Evolutionary conservation across 1,140 invertebrate genomes (phyloP), one percentile per base, ranked within the genome.

Genomic region (Neodiprion fabricii): DNA sequence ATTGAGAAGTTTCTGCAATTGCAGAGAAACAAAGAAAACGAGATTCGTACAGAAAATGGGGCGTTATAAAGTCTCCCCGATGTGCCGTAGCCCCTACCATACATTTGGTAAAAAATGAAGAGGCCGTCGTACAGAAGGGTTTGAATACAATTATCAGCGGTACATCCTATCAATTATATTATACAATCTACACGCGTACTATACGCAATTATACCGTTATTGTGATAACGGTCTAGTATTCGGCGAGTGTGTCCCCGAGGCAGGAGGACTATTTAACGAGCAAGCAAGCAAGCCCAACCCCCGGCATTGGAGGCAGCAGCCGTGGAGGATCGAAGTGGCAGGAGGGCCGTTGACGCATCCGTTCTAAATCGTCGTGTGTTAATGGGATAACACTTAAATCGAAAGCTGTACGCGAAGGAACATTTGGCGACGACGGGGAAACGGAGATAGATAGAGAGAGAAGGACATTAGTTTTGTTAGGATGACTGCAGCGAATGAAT

Each of bases 321-420:
- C n/a, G 11, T 17, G n/a, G 53, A 61, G 53, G 53, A 17, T 61
- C 9, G 53, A 61, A 61, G n/a, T 61, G 53, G n/a, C n/a, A 1
- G 9, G 11, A 5, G 53, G 11, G 11, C 53, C 53, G 11, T 61
- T 17, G 53, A 61, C 53, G 53, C 53, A 61, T 61, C 53, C 53
- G 11, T 61, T 61, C 28, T 61, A 61, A 61, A 61, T 61, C n/a
- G 53, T 61, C 53, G 53, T 61, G 28, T 40, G 53, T 61, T 61
- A 61, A 61, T 61, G 53, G 11, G 53, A 61, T 61, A 61, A 61
- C 53, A 61, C 53, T 61, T 61, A 61, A 61, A 61, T 61, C 53
- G 53, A 61, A 61, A 17, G 28, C 28, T 40, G 5, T 5, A 40
- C 5, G 5, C 28, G 28, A 40, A 40, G 11, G 53, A 61, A 61